These are phyloP conservation scores for Semicossyphus pulcher DNA, from an alignment of 2,113 vertebrate genomes.

Conservation along the genomic window DNA sequence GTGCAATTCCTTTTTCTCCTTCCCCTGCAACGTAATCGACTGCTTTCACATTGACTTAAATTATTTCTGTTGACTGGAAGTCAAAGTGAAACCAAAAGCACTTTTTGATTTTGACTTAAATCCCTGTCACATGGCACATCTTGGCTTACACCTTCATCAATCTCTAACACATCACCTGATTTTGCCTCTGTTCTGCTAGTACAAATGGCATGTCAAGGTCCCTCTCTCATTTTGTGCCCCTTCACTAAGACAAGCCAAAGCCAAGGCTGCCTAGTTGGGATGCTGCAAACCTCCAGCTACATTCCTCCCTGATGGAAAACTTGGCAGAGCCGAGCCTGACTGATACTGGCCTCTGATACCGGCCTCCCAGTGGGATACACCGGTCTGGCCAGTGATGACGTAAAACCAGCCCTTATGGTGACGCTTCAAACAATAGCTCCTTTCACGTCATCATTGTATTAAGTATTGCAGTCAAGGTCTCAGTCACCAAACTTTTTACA, in stretches of 20 bases:
- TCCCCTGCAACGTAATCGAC: too few species aligned
- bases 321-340: conserved; percentile 38
- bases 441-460: conserved; percentile 17
- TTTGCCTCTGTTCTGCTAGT: background rate
- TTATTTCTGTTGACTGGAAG: too few species aligned
- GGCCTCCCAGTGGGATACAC: conserved; percentile 20
- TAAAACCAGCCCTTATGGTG: conserved; percentile 5
- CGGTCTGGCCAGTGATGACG: conserved; percentile 15
- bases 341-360: conserved; percentile 22
- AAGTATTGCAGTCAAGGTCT: background rate
- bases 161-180: background rate
- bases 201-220: background rate
- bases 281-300: conserved; percentile 34
- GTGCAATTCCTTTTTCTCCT: background rate
- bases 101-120: too few species aligned
- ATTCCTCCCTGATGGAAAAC: conserved; percentile 54
- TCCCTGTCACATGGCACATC: too few species aligned
- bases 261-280: background rate
- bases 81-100: too few species aligned
- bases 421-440: conserved; percentile 22
- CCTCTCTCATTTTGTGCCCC: background rate
- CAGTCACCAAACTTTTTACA: conserved; percentile 3
- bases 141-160: too few species aligned
- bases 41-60: too few species aligned
- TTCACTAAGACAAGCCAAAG: conserved; percentile 2